Conservation (phyloP, 2,888 invertebrate genomes). For the Pristionchus japonicus region DNA sequence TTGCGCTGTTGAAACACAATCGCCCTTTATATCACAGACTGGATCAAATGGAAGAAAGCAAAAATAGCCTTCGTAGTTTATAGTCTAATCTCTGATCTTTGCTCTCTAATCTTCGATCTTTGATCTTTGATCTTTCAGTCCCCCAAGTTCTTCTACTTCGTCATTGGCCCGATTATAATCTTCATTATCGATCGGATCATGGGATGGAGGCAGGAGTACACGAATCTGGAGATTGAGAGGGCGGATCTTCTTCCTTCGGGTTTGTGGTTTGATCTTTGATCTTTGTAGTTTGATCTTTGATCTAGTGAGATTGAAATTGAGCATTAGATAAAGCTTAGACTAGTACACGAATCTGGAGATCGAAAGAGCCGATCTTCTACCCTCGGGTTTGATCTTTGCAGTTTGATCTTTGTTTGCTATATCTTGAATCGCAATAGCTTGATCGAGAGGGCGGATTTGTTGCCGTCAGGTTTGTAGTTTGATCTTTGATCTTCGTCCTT, state of each 20-base stretch:
- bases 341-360: conserved; percentile 84
- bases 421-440: too few relatives aligned
- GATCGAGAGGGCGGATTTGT: conserved; percentile 89
- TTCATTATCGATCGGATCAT: conserved; percentile 92
- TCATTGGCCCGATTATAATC: conserved; percentile 89
- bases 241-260: conserved; percentile 90
- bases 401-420: background rate
- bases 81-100: background rate
- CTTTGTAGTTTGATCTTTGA: background rate
- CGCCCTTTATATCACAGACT: too few relatives aligned
- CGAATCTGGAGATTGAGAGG: conserved; percentile 88
- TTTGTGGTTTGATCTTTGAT: conserved; percentile 51
- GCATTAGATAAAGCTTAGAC: too few relatives aligned
- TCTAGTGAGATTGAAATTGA: too few relatives aligned
- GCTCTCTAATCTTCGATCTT: background rate
- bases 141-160: conserved; percentile 93
- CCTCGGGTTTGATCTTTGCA: conserved; percentile 80
- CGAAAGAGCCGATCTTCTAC: conserved; percentile 90
- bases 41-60: too few relatives aligned
- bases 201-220: conserved; percentile 72
- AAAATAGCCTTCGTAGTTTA: too few relatives aligned
- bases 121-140: conserved; percentile 65
- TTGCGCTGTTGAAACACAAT: too few relatives aligned
- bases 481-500: conserved; percentile 21
- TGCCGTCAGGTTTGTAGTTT: conserved; percentile 82